Evolutionary conservation across 2,888 invertebrate genomes (phyloP), one percentile per base, ranked within the genome.

Genomic region (Stomorhina lunata): DNA sequence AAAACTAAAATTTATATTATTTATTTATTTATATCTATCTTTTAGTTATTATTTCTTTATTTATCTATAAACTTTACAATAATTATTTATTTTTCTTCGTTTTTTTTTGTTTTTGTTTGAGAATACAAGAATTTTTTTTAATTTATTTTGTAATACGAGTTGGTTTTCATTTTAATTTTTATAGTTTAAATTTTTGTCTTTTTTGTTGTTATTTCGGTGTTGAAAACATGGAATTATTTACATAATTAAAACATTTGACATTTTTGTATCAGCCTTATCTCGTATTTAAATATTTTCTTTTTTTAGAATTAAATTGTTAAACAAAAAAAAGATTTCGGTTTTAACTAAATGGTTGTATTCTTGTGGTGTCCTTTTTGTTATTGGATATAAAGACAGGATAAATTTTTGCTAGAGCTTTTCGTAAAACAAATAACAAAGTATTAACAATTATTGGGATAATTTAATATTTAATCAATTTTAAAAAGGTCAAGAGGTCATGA

Each of bases 251-350:
- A 29, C 25, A 48, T 37, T 66, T 66, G 32, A 53, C 68, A 68
- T 68, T 50, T n/a, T 22, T 3, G 20, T 27, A 68, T 68, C 68
- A 68, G 68, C 68, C 68, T 53, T 68, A 27, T 53, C 25, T 68
- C 27, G 50, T 37, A 53, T 17, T 37, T 45, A 29, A 32, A 17
- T 50, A n/a, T n/a, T n/a, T n/a, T n/a, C n/a, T 12, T 10, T 15
- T 29, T 55, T 55, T 29, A 55, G 53, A 29, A 29, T 53, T 15
- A 27, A 53, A 32, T n/a, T n/a, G 7, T 32, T 17, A 32, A 32
- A 45, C 4, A 17, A 17, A 29, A 55, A 27, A 53, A 15, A 17
- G 10, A 9, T 32, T 55, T 10, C 29, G n/a, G n/a, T n/a, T n/a
- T n/a, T n/a, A n/a, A 55, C 55, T 55, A 29, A 29, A 15, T 55